Conservation (phyloP, 2,797 vertebrate species). For the Geotrypetes seraphini region DNA sequence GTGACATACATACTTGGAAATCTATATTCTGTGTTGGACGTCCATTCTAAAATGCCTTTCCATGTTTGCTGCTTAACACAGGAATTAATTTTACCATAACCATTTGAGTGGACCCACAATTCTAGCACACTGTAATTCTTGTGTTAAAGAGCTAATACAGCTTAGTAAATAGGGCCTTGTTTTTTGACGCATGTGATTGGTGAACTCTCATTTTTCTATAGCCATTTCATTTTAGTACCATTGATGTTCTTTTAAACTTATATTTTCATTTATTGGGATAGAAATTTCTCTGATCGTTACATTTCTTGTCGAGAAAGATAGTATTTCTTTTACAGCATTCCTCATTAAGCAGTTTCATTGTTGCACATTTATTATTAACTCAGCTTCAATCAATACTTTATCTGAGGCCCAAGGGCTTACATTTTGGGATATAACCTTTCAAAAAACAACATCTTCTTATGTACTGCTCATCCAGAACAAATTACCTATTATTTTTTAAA, state of each 20-base stretch:
- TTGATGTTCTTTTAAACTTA: too few species aligned
- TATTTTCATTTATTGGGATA: too few species aligned
- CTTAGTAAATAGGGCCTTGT: too few species aligned
- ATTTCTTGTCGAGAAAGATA: conserved; percentile 13
- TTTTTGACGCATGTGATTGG: conserved; percentile 1
- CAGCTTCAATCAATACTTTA: conserved; percentile 20
- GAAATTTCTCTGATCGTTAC: not conserved
- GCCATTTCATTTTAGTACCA: too few species aligned
- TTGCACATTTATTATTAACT: conserved; percentile 15
- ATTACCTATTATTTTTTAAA: conserved; percentile 35
- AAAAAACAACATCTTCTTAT: conserved; percentile 10
- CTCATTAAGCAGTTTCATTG: conserved; percentile 15
- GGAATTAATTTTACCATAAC: too few species aligned
- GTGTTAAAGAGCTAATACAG: too few species aligned
- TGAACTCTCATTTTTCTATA: not conserved
- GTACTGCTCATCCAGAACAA: conserved; percentile 21
- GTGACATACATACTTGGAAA: too few species aligned
- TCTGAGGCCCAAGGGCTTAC: conserved; percentile 1
- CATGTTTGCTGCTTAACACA: too few species aligned
- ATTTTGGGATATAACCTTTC: conserved; percentile 1
- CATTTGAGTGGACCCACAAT: too few species aligned
- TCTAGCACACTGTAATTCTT: too few species aligned
- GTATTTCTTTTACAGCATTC: conserved; percentile 17
- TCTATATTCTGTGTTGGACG: too few species aligned
- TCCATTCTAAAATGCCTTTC: too few species aligned